These are phyloP conservation scores for Rattus norvegicus DNA, from an alignment of 2,113 vertebrate genomes.

Conservation along the genomic window DNA sequence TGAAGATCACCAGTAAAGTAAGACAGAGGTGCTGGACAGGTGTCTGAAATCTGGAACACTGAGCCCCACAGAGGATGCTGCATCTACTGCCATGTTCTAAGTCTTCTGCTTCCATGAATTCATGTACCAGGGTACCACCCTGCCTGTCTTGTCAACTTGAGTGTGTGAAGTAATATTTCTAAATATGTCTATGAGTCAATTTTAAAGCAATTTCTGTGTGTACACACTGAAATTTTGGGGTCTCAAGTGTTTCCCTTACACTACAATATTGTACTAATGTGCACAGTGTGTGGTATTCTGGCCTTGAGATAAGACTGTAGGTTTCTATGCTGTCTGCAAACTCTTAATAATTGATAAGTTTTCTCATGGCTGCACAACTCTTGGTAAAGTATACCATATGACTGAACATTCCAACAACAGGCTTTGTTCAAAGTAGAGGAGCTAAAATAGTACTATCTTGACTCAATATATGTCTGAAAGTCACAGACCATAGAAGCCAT, in stretches of 20 bases:
- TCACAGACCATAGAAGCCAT: background rate
- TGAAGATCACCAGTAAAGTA: conserved; percentile 62
- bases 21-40: conserved; percentile 81
- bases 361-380: background rate
- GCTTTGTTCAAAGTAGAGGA: background rate
- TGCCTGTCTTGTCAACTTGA: background rate
- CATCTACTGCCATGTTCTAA: conserved; percentile 80
- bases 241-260: accelerated
- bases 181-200: too few species aligned
- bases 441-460: background rate
- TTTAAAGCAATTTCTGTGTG: too few species aligned
- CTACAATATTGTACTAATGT: background rate
- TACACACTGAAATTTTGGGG: background rate
- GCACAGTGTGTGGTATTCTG: too few species aligned
- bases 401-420: background rate
- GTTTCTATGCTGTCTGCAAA: background rate
- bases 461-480: background rate
- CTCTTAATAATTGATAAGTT: background rate
- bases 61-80: conserved; percentile 88
- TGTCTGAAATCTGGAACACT: conserved; percentile 92
- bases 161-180: too few species aligned
- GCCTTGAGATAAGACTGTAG: too few species aligned
- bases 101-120: background rate
- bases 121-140: background rate
- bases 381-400: background rate